Evolutionary conservation across 2,888 invertebrate genomes (phyloP), one percentile per base, ranked within the genome.

Genomic region (Leptinotarsa tumamoca): DNA sequence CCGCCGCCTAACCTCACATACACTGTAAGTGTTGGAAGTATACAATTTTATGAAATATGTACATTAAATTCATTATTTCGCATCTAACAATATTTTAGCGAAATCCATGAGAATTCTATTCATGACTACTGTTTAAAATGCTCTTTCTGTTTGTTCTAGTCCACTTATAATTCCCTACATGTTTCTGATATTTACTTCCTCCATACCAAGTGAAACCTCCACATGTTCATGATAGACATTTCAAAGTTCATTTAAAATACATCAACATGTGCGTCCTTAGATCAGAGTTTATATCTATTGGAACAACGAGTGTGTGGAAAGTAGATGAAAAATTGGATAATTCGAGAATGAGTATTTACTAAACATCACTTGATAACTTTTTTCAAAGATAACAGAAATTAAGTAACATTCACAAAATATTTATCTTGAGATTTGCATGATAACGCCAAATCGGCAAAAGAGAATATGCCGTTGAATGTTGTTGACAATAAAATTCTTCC

Each of bases 61-160:
- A 33, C 33, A 33, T 33, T 33, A 43, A 43, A 17, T 27, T 33
- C 14, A 33, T 63, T 63, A 33, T 43, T 63, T 43, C 33, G 63
- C 63, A 63, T 63, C 33, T 58, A 23, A 4, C 58, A 63, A 63
- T 63, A 63, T 33, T 14, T 7, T 33, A 33, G 33, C 33, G 18
- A 63, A 63, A 33, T n/a, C 63, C 63, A 63, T 63, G 63, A 43
- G 63, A 63, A 63, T 13, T 63, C 17, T 63, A 63, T 63, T n/a
- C 63, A 33, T 63, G 63, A 63, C 63, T 33, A 33, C 63, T 63
- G 43, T 33, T 63, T 63, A 33, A 43, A 63, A 63, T 63, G 63
- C 17, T 27, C 17, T 43, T 33, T 33, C 17, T 43, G 63, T 63
- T 17, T 43, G 43, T 63, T 63, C 63, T 63, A 63, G 63, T 63